These are phyloP conservation scores for Tiaroga cobitis DNA, from an alignment of 2,797 vertebrate genomes.

Conservation along the genomic window DNA sequence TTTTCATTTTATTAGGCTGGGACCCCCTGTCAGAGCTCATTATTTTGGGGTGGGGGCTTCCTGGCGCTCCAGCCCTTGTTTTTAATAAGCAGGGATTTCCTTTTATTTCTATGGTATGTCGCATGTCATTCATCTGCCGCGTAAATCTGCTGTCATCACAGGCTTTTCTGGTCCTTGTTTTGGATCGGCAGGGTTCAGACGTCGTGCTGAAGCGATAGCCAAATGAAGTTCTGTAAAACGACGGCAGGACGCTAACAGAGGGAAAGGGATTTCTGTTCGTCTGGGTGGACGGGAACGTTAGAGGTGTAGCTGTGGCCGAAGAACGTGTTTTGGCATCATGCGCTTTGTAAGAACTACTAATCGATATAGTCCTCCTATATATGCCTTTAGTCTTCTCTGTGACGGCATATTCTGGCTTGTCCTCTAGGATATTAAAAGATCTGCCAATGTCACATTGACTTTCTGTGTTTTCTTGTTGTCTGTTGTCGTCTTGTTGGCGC, in stretches of 20 bases:
- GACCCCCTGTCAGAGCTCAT: conserved; percentile 43
- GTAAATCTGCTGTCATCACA: conserved; percentile 27
- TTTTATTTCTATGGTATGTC: conserved; percentile 19
- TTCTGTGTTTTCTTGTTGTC: not conserved
- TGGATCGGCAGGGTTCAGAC: not conserved
- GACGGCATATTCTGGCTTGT: not conserved
- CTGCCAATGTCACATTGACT: not conserved
- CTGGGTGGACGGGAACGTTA: conserved; percentile 4
- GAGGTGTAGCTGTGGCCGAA: not conserved
- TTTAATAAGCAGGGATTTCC: conserved; percentile 43
- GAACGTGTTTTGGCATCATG: conserved; percentile 9
- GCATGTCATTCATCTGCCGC: conserved; percentile 6
- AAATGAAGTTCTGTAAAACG: conserved; percentile 48
- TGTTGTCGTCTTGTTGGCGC: not conserved
- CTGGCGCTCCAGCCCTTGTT: conserved; percentile 4
- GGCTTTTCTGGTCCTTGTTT: conserved; percentile 16
- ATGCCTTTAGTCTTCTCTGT: not conserved
- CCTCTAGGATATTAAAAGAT: not conserved
- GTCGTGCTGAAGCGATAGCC: conserved; percentile 36
- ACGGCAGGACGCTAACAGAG: conserved; percentile 14
- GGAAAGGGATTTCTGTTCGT: conserved; percentile 9
- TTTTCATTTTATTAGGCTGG: conserved; percentile 59
- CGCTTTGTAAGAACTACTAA: not conserved
- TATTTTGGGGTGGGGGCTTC: conserved; percentile 47
- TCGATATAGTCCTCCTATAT: not conserved